Evolutionary conservation across 2,888 invertebrate genomes (phyloP), one percentile per base, ranked within the genome.

Genomic region (Epinotia brunnichana): DNA sequence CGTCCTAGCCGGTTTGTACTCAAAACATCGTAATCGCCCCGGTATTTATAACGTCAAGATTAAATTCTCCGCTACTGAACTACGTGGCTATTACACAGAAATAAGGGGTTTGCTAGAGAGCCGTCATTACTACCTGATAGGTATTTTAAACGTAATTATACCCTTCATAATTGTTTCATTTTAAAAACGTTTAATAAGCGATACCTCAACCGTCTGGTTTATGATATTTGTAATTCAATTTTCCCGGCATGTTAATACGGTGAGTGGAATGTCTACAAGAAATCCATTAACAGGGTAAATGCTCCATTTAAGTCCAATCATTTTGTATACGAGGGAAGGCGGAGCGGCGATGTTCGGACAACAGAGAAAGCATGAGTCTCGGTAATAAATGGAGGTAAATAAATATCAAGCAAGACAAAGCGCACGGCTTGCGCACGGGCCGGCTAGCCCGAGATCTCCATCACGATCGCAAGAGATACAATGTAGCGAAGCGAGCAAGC

Each of bases 331-430:
- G 73, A 75, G 69, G 53, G 69, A 44, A 70, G 78, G 76, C 77
- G 76, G 78, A 75, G 79, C 76, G 77, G 75, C 77, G 80, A 77
- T 78, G 80, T 77, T 78, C 74, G 77, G 78, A 80, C 84, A 83
- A 83, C 81, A 80, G 83, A 82, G 83, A 84, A 87, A 84, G 82
- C 83, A 83, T 79, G 82, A 80, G 80, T 80, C 77, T 77, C 74
- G 76, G 77, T 81, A 83, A 76, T 81, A 85, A 85, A 87, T 85
- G 81, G 76, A 74, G 74, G 80, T 80, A 77, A 82, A 82, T 82
- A 82, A 82, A 81, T 81, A 80, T 72, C 74, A 74, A 76, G 75
- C 78, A 78, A 76, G 77, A 80, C 79, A 77, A 79, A 75, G 75
- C 74, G 69, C 64, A 24, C 44, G 24, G 64, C 10, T 39, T 35